Evolutionary conservation across 2,888 invertebrate species (phyloP), one percentile per base, ranked within the genome.

Genomic region (Coelopa pilipes): DNA sequence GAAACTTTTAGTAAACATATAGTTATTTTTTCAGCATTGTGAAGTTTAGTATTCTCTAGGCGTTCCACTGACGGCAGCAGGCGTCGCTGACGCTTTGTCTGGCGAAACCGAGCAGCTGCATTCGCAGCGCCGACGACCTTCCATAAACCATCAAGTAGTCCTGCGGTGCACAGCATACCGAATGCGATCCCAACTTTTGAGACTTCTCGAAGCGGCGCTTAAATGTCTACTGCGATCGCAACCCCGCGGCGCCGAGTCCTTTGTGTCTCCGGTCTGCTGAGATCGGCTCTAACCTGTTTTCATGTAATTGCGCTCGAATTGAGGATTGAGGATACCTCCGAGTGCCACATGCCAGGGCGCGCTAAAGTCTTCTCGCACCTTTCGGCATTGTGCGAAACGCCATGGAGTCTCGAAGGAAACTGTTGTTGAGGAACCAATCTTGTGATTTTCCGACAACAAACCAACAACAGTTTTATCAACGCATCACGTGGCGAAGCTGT

Each of bases 131-230:
- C 19, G 53, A 12, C 12, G 9, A 49, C 59, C 19, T 46, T 53
- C 53, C 66, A 66, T 47, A 45, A 19, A 15, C 45, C 57, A 13
- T 59, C 13, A 49, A 47, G 24, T 46, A 49, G 60, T 49, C 60
- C 70, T 49, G 70, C n/a, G 47, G 70, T 70, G 60, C 70, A 24
- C 46, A 69, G 46, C 69, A 24, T 24, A 13, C n/a, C 13, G 17
- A 10, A 11, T 53, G n/a, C 11, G 7, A 55, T 55, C 45, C 45
- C 49, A 15, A 12, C 53, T 45, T 62, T 62, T 15, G 34, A 53
- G 47, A 49, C 24, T 34, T 57, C 57, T 11, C 45, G 12, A 50
- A 69, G 57, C 59, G 57, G 59, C 69, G 69, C 69, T 69, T 12
- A 13, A 59, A 45, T 50, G 69, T 69, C 69, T 69, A 46, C 57